Evolutionary conservation across 2,888 invertebrate genomes (phyloP), one percentile per base, ranked within the genome.

Genomic region (Cheilosia impressa): DNA sequence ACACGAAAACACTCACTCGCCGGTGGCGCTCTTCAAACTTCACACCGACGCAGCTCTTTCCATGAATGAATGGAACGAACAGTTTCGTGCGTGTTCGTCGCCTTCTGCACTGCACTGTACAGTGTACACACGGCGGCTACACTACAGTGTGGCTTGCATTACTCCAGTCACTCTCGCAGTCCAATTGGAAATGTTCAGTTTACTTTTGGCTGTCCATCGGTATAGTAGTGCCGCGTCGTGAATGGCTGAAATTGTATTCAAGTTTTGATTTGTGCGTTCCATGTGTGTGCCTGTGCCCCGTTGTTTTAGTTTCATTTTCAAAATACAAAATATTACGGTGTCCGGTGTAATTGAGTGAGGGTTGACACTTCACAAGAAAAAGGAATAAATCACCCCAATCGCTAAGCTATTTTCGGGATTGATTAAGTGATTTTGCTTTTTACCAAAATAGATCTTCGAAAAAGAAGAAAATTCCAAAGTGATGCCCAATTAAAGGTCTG

Each of bases 111-210:
- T 47, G 19, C 45, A 47, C 47, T 9, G 22, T 31, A 58, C 65
- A 22, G 47, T 19, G 73, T 52, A 15, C 24, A 13, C 19, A 24
- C 24, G 52, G 10, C 45, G 41, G 45, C 52, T 66, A 52, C 52
- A 58, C 13, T 65, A 53, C 47, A 38, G 38, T 38, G 13, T 38
- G 13, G 31, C 38, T 66, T 77, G 82, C 65, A 69, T 55, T 80
- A 66, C 81, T 72, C 85, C 85, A 85, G 80, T 68, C 66, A 80
- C 76, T 85, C 85, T 85, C 81, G 45, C 85, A 85, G 50, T 81
- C 85, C 76, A 85, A 81, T 85, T 77, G 85, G 85, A 85, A 85
- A 76, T 81, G 62, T 77, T 85, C 85, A 85, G 85, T 85, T 85
- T 85, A 81, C 81, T 81, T 81, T 77, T 85, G 81, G 66, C 85